Conservation (phyloP, 2,888 invertebrate species). For the Lasioglossum malachurum region DNA sequence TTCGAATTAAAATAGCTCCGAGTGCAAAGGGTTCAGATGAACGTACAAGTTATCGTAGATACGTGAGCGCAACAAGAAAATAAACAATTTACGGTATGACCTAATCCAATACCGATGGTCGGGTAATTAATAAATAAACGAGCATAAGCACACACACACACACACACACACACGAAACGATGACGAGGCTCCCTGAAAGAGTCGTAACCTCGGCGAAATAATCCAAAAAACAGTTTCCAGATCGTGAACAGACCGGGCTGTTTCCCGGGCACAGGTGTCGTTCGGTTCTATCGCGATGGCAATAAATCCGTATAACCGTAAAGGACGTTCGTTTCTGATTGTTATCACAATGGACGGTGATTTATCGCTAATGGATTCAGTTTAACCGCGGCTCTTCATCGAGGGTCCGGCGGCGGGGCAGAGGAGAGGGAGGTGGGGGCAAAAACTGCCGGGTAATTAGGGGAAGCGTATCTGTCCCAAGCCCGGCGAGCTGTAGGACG, state of each 20-base stretch:
- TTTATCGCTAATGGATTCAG: constrained; percentile 65
- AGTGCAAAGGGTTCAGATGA: neutral
- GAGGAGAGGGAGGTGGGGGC: neutral
- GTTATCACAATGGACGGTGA: constrained; percentile 47
- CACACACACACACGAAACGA: no score
- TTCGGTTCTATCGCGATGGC: constrained; percentile 38
- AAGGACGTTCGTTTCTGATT: constrained; percentile 51
- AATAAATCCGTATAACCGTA: constrained; percentile 44
- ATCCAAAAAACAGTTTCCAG: neutral
- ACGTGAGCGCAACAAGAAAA: neutral
- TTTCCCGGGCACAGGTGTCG: constrained; percentile 30
- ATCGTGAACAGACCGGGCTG: constrained; percentile 1
- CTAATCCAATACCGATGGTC: neutral
- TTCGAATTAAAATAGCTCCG: no score
- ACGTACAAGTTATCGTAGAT: neutral
- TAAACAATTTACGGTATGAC: neutral
- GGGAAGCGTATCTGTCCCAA: constrained; percentile 26
- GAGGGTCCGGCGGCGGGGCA: neutral
- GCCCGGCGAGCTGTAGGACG: constrained; percentile 8
- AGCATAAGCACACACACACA: no score
- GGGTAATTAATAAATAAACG: neutral
- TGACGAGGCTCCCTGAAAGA: neutral
- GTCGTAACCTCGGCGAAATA: no score
- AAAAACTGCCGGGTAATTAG: constrained; percentile 49
- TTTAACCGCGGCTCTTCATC: constrained; percentile 52